Percentiles rank a stretch among this genome's conserved stretches.
Conservation (phyloP, 1,140 invertebrate genomes). For the Drosophila bipectinata region DNA sequence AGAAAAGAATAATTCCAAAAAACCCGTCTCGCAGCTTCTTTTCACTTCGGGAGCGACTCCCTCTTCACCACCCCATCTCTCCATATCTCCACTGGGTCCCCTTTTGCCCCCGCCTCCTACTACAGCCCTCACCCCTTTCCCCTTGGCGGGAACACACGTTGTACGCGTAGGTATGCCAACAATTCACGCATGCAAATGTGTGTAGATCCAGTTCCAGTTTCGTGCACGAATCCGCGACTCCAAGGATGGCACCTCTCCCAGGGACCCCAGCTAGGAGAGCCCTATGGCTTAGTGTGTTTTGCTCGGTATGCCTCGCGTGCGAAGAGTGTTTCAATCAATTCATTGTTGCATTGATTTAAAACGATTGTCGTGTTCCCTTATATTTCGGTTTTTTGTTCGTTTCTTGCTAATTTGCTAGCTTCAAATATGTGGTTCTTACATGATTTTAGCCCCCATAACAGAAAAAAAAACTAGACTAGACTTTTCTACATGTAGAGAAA, state of each 20-base stretch:
- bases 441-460: no score
- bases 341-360: conserved; percentile 75
- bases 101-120: background rate
- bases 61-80: conserved; percentile 5
- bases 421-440: background rate
- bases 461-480: background rate
- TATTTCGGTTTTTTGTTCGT: background rate
- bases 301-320: conserved; percentile 56
- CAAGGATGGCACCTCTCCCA: background rate
- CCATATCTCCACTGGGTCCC: conserved; percentile 9
- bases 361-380: conserved; percentile 75
- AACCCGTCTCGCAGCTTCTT: conserved; percentile 14
- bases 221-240: conserved; percentile 14
- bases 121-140: background rate
- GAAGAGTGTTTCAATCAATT: conserved; percentile 77
- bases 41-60: background rate
- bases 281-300: conserved; percentile 40
- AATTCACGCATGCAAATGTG: conserved; percentile 80
- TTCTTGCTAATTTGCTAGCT: conserved; percentile 1
- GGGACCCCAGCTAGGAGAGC: conserved; percentile 7
- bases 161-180: conserved; percentile 82
- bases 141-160: conserved; percentile 38
- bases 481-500: no score
- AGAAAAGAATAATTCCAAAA: conserved; percentile 11
- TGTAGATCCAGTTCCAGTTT: conserved; percentile 60